A percentile compares a stretch with the other conserved stretches of the same genome.
Conservation (phyloP, 2,113 vertebrate species). For the Oncorhynchus clarkii region DNA sequence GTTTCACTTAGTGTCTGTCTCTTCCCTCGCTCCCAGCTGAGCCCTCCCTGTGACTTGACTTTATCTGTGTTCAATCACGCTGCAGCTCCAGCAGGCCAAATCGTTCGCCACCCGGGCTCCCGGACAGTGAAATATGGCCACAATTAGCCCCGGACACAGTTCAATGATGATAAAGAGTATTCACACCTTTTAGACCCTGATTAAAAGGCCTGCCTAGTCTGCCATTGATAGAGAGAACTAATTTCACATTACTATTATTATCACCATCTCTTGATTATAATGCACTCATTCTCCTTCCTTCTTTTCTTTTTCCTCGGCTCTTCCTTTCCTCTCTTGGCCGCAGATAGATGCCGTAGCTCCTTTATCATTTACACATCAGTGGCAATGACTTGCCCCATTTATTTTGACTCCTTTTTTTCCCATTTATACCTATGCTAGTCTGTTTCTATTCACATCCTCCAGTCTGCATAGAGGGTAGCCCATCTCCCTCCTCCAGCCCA, state of each 20-base stretch:
- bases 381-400: slow-evolving; percentile 73
- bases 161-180: slow-evolving; percentile 95
- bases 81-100: slow-evolving; percentile 50
- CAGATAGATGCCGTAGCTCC: slow-evolving; percentile 76
- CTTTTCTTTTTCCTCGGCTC: slow-evolving; percentile 63
- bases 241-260: slow-evolving; percentile 92
- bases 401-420: slow-evolving; percentile 57
- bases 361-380: too few relatives aligned
- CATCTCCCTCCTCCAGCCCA: background rate
- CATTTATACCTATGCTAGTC: background rate
- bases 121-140: slow-evolving; percentile 97
- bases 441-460: background rate
- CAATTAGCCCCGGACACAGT: slow-evolving; percentile 97
- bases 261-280: slow-evolving; percentile 84
- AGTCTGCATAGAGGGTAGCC: background rate
- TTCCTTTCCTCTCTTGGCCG: slow-evolving; percentile 36
- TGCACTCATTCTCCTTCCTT: slow-evolving; percentile 50
- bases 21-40: slow-evolving; percentile 51
- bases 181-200: slow-evolving; percentile 93
- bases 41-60: slow-evolving; percentile 56
- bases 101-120: slow-evolving; percentile 29
- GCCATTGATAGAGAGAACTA: slow-evolving; percentile 94
- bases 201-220: slow-evolving; percentile 89
- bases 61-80: slow-evolving; percentile 61
- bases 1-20: slow-evolving; percentile 60